Conservation (phyloP, 2,113 vertebrate genomes). For the Sisor rabdophorus region DNA sequence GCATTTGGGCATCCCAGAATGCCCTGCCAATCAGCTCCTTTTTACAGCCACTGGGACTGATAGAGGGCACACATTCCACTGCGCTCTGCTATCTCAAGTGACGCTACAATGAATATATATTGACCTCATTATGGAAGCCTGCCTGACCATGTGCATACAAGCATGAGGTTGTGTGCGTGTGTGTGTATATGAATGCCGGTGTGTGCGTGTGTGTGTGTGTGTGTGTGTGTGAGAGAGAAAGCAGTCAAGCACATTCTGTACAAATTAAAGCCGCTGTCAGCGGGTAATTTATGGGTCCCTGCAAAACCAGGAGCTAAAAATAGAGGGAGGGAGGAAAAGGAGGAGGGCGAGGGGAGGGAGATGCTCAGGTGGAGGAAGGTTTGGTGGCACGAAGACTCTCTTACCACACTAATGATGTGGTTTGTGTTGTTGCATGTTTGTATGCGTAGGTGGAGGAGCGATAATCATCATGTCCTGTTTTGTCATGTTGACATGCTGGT, state of each 20-base stretch:
- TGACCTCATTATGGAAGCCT: conserved; percentile 80
- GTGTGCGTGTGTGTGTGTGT: conserved; percentile 33
- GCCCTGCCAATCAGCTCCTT: conserved; percentile 53
- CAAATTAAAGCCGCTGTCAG: conserved; percentile 76
- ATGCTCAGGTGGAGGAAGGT: conserved; percentile 53
- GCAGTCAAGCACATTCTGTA: conserved; percentile 72
- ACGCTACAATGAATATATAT: conserved; percentile 78
- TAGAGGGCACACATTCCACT: conserved; percentile 56
- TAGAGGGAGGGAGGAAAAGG: conserved; percentile 29
- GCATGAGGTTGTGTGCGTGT: conserved; percentile 34
- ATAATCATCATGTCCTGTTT: conserved; percentile 44
- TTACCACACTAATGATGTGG: conserved; percentile 59
- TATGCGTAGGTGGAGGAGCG: conserved; percentile 36
- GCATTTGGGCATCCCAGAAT: conserved; percentile 59
- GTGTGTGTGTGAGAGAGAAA: conserved; percentile 43
- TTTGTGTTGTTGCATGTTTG: conserved; percentile 42
- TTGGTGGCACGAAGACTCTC: conserved; percentile 54
- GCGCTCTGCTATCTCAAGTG: conserved; percentile 72
- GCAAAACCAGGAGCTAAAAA: conserved; percentile 49
- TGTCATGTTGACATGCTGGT: conserved; percentile 52
- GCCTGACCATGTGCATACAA: conserved; percentile 60
- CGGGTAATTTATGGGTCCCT: conserved; percentile 73
- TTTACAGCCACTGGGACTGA: conserved; percentile 59
- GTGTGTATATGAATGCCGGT: no score
- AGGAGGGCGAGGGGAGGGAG: conserved; percentile 6